Evolutionary conservation across 2,113 vertebrate species (phyloP).

Genomic region (Ancistrus triradiatus): DNA sequence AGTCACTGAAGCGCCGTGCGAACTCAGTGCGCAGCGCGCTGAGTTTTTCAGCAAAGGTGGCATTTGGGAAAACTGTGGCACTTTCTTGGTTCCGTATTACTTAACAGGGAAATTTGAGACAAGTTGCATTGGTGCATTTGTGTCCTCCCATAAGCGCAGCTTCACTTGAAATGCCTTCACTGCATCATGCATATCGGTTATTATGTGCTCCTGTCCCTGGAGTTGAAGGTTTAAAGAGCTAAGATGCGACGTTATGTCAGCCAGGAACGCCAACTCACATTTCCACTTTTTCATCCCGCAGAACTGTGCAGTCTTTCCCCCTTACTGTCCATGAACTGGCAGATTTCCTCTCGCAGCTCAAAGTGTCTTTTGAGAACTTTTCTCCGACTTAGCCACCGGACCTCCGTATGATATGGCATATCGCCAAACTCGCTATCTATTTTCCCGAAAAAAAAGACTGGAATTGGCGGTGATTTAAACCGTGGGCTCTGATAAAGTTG

Average conservation of each 20-base stretch:
- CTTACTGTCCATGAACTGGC: conserved; percentile 31
- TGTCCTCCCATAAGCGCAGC: conserved; percentile 23
- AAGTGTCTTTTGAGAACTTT: conserved; percentile 33
- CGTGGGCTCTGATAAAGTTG: background rate
- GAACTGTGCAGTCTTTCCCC: conserved; percentile 24
- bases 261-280: conserved; percentile 34
- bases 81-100: background rate
- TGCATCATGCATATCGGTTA: conserved; percentile 20
- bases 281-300: conserved; percentile 11
- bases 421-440: background rate
- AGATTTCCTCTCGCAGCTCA: conserved; percentile 33
- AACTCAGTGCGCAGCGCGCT: background rate
- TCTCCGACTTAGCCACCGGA: conserved; percentile 1
- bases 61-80: background rate
- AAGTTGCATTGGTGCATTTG: conserved; percentile 32
- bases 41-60: background rate
- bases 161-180: conserved; percentile 38
- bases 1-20: background rate
- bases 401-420: background rate
- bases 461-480: background rate
- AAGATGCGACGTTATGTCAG: conserved; percentile 17
- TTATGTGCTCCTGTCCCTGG: conserved; percentile 8
- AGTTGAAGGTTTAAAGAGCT: conserved; percentile 32
- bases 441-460: background rate
- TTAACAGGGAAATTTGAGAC: conserved; percentile 27